Evolutionary conservation across 2,113 vertebrate genomes (phyloP).

Genomic region (Hiodon tergisus): DNA sequence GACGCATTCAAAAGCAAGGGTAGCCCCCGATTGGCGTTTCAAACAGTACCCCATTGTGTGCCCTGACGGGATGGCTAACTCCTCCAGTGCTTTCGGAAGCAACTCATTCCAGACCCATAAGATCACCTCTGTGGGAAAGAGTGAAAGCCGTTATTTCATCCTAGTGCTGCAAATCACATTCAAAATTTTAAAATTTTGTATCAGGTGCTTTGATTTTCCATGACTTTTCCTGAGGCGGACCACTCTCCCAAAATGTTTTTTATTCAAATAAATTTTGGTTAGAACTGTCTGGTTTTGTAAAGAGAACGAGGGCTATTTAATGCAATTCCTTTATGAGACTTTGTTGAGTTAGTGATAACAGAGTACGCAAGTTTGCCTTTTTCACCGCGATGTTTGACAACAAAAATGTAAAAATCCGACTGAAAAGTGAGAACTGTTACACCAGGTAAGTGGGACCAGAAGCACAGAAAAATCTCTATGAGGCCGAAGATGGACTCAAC

Average conservation of each 20-base stretch:
- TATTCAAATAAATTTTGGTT: not conserved
- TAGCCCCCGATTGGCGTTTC: conserved; percentile 26
- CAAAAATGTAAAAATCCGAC: not conserved
- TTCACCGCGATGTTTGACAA: not conserved
- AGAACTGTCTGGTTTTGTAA: not conserved
- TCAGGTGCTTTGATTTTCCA: conserved; percentile 38
- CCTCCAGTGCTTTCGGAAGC: conserved; percentile 49
- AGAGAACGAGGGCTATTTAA: not conserved
- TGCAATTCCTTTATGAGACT: not conserved
- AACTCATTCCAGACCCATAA: conserved; percentile 55
- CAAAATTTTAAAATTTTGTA: conserved; percentile 37
- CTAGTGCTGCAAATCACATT: conserved; percentile 47
- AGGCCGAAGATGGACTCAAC: conserved; percentile 15
- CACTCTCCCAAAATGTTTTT: conserved; percentile 15
- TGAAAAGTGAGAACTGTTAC: no score
- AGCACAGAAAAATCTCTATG: not conserved
- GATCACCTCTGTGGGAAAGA: conserved; percentile 47
- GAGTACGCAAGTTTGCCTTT: not conserved
- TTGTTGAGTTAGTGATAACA: not conserved
- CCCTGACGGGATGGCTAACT: conserved; percentile 50
- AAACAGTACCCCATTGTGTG: conserved; percentile 47
- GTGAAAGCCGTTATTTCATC: conserved; percentile 48
- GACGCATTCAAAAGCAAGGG: conserved; percentile 31
- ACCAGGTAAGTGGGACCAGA: not conserved
- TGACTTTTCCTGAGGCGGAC: not conserved